A percentile compares a stretch with the other conserved stretches of the same genome.
Evolutionary conservation across 64 coral and sea anemone species (phyloP).

Genomic region (Pocillopora damicornis): DNA sequence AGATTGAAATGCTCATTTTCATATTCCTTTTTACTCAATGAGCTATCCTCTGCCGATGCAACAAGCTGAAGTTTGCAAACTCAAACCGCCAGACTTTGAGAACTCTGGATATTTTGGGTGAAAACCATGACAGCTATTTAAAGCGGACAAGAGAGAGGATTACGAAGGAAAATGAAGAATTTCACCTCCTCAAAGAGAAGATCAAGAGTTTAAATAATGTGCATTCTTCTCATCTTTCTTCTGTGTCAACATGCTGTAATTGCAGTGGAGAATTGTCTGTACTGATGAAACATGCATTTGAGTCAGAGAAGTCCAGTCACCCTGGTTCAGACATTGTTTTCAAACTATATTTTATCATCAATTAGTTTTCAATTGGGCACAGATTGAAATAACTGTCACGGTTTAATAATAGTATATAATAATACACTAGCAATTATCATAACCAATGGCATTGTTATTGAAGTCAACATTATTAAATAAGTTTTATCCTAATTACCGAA

Average conservation of each 20-base stretch:
- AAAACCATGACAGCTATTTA: conserved; percentile 21
- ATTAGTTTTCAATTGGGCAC: too few relatives aligned
- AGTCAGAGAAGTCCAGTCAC: conserved; percentile 17
- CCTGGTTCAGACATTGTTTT: too few relatives aligned
- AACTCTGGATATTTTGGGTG: conserved; percentile 24
- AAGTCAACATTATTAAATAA: too few relatives aligned
- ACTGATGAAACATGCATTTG: background rate
- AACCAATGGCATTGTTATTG: too few relatives aligned
- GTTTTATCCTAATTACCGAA: too few relatives aligned
- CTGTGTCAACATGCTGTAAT: background rate
- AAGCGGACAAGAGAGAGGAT: conserved; percentile 4
- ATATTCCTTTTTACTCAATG: background rate
- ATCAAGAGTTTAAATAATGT: background rate
- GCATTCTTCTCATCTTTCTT: conserved; percentile 6
- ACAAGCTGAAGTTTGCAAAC: conserved; percentile 45
- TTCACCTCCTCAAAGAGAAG: background rate
- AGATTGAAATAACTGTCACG: too few relatives aligned
- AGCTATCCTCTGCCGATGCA: conserved; percentile 28
- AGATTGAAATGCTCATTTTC: too few relatives aligned
- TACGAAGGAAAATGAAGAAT: background rate
- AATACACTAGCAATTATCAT: too few relatives aligned
- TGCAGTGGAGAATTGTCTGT: background rate
- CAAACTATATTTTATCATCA: too few relatives aligned
- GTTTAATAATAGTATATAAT: too few relatives aligned
- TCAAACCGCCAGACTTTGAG: conserved; percentile 21